A percentile compares a stretch with the other conserved stretches of the same genome.
Evolutionary conservation across 2,888 invertebrate species (phyloP).

Genomic region (Ramazzottius varieornatus): DNA sequence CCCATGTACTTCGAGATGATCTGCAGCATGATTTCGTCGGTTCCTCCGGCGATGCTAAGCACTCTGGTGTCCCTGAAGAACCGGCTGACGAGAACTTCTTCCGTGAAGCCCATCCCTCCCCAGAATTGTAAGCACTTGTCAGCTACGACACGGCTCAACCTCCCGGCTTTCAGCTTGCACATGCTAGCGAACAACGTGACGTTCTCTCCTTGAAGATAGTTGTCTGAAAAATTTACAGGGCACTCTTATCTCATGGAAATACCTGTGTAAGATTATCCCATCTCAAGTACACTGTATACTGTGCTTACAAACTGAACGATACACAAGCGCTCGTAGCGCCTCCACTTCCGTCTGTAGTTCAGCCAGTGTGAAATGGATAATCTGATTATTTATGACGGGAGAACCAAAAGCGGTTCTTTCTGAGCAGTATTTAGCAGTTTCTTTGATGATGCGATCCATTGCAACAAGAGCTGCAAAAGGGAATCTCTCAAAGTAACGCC

Average conservation of each 20-base stretch:
- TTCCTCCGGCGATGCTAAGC: conserved; percentile 30
- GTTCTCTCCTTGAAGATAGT: conserved; percentile 23
- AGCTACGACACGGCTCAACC: conserved; percentile 25
- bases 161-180: conserved; percentile 30
- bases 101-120: conserved; percentile 32
- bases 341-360: conserved; percentile 31
- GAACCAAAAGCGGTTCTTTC: conserved; percentile 27
- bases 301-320: conserved; percentile 24
- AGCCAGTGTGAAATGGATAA: conserved; percentile 29
- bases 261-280: background rate
- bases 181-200: conserved; percentile 31
- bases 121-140: conserved; percentile 32
- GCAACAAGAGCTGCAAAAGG: conserved; percentile 16
- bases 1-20: conserved; percentile 32
- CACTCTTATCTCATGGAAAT: conserved; percentile 2
- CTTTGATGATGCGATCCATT: conserved; percentile 21
- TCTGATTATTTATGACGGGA: conserved; percentile 24
- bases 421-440: conserved; percentile 28
- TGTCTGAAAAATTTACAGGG: conserved; percentile 9
- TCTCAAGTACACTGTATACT: background rate
- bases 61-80: conserved; percentile 26
- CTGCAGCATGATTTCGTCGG: conserved; percentile 32
- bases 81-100: conserved; percentile 21
- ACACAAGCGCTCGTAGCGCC: conserved; percentile 24
- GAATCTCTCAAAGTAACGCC: too few species aligned